These are phyloP conservation scores for Esperia sulphurella DNA, from an alignment of 2,888 invertebrate genomes.

Conservation along the genomic window DNA sequence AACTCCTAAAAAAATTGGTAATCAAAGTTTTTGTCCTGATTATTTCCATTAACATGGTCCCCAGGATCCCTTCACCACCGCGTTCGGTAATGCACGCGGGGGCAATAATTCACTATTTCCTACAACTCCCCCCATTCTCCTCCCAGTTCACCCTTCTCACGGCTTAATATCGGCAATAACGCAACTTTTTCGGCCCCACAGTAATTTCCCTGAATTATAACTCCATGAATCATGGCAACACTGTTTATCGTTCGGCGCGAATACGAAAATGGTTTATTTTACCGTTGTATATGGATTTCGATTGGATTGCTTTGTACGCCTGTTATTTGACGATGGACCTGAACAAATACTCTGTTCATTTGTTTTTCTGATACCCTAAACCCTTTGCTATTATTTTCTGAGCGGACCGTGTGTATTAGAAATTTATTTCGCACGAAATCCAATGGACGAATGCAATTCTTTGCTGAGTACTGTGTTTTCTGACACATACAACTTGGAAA, in stretches of 20 bases:
- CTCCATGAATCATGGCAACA: conserved; percentile 52
- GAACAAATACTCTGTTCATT: neutral
- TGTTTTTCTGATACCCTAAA: neutral
- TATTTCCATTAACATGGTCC: conserved; percentile 20
- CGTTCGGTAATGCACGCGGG: conserved; percentile 29
- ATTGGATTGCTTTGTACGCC: neutral
- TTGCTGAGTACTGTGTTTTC: too few species aligned
- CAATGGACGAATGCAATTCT: too few species aligned
- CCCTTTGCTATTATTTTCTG: neutral
- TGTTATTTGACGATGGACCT: conserved; percentile 10
- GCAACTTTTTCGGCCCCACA: conserved; percentile 45
- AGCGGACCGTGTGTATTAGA: too few species aligned
- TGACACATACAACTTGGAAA: too few species aligned
- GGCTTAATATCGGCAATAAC: conserved; percentile 64
- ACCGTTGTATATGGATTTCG: neutral
- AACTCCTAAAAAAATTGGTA: too few species aligned
- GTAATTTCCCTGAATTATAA: conserved; percentile 61
- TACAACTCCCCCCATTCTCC: conserved; percentile 17
- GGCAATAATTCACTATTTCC: conserved; percentile 53
- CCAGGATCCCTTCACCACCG: conserved; percentile 30
- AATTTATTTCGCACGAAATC: too few species aligned
- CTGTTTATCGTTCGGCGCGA: conserved; percentile 31
- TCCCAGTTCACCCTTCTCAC: conserved; percentile 15
- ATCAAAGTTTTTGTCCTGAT: neutral
- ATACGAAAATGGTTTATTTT: conserved; percentile 33